Percentiles rank a stretch among this genome's conserved stretches.
Conservation (phyloP, 2,888 invertebrate species). For the Empis stercorea region DNA sequence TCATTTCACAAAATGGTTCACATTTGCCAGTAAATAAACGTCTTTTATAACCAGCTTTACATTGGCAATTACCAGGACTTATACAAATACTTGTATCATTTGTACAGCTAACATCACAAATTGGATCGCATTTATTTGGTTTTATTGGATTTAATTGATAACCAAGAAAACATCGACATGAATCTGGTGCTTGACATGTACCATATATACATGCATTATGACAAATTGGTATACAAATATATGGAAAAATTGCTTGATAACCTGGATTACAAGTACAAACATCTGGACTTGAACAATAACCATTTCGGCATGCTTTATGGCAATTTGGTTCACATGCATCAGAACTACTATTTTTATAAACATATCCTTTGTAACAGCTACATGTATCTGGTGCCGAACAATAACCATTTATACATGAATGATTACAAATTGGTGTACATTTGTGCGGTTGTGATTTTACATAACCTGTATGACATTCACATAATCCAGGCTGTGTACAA, state of each 20-base stretch:
- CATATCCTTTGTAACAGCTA: conserved; percentile 18
- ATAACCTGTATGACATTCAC: conserved; percentile 29
- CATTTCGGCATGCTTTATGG: conserved; percentile 26
- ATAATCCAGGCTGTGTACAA: conserved; percentile 26
- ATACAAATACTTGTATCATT: conserved; percentile 25
- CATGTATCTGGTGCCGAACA: conserved; percentile 35
- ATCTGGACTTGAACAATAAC: conserved; percentile 33
- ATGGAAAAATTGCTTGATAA: not conserved
- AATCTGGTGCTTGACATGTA: conserved; percentile 31
- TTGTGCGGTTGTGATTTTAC: conserved; percentile 20
- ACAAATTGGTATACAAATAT: conserved; percentile 27
- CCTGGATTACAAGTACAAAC: conserved; percentile 30
- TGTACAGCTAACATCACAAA: conserved; percentile 24
- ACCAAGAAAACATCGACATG: conserved; percentile 38
- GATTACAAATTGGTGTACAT: conserved; percentile 24
- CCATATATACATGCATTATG: conserved; percentile 24
- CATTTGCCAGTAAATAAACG: conserved; percentile 19
- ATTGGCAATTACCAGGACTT: conserved; percentile 27
- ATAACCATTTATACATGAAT: conserved; percentile 25
- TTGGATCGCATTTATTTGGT: conserved; percentile 21
- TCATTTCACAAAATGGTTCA: conserved; percentile 22
- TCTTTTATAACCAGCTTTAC: conserved; percentile 26
- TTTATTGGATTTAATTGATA: conserved; percentile 18
- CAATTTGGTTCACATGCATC: conserved; percentile 27
- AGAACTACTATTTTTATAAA: conserved; percentile 19